Percentiles rank a stretch among this genome's conserved stretches.
These are phyloP conservation scores for Alouatta palliata DNA, from an alignment of 2,113 vertebrate genomes.

Conservation along the genomic window DNA sequence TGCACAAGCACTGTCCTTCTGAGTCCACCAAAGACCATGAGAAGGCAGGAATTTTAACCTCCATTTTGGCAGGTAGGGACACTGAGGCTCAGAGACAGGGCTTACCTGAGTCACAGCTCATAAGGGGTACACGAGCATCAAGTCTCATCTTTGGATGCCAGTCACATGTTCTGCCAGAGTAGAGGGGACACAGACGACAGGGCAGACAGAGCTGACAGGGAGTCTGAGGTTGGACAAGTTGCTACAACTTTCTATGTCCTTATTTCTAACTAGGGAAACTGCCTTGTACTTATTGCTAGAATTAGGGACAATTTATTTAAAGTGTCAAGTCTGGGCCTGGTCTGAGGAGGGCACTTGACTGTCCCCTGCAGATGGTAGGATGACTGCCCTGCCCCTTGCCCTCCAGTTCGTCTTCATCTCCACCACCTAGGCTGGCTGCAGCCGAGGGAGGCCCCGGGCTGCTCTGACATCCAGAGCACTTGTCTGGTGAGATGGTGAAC, in stretches of 20 bases:
- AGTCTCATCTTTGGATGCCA: too few species aligned
- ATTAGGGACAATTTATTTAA: too few species aligned
- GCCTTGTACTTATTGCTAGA: background rate
- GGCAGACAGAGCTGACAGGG: background rate
- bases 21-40: background rate
- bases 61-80: background rate
- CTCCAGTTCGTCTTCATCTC: fast-evolving
- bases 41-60: too few species aligned
- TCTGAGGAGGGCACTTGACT: too few species aligned
- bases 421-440: fast-evolving
- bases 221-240: too few species aligned
- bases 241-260: background rate
- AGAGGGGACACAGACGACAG: fast-evolving
- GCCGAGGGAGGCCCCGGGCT: fast-evolving
- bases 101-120: background rate
- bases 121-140: fast-evolving
- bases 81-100: background rate
- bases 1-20: fast-evolving
- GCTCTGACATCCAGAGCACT: background rate
- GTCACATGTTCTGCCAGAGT: background rate
- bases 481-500: fast-evolving
- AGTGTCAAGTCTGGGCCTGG: background rate
- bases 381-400: background rate
- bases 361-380: background rate
- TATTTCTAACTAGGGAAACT: background rate